Percentiles rank a stretch among this genome's conserved stretches.
These are phyloP conservation scores for Cryptophagus acutangulus DNA, from an alignment of 2,888 invertebrate genomes.

Conservation along the genomic window DNA sequence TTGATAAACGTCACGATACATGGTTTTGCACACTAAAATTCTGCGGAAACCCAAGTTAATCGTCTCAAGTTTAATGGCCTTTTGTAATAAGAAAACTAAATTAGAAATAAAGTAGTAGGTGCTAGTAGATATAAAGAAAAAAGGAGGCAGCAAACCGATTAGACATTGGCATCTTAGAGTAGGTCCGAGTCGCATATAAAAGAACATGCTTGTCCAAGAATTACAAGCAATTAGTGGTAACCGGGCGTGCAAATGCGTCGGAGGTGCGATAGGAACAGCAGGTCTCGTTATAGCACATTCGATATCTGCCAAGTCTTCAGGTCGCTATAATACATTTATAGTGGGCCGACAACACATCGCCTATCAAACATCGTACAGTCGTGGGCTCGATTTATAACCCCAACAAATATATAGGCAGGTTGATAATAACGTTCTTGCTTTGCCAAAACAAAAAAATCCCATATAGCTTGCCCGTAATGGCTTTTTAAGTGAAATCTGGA, in stretches of 20 bases:
- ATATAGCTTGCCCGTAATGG: conserved; percentile 32
- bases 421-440: conserved; percentile 35
- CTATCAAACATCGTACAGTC: conserved; percentile 30
- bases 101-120: no score
- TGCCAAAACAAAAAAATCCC: conserved; percentile 26
- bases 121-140: no score
- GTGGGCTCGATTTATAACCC: conserved; percentile 38
- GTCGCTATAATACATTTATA: neutral
- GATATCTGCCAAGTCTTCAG: conserved; percentile 9
- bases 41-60: no score
- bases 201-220: conserved; percentile 2
- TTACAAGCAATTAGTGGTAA: conserved; percentile 13
- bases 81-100: no score
- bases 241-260: conserved; percentile 2
- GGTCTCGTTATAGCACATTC: conserved; percentile 8
- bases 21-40: no score
- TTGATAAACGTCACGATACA: no score
- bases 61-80: no score
- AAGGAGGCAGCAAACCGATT: no score
- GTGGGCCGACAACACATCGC: conserved; percentile 20
- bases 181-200: neutral
- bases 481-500: conserved; percentile 30
- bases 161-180: no score
- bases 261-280: conserved; percentile 7
- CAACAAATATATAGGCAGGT: conserved; percentile 24